phyloP scores from a whole-genome alignment of 2,888 invertebrate species.

The Phengaris alcon region DNA sequence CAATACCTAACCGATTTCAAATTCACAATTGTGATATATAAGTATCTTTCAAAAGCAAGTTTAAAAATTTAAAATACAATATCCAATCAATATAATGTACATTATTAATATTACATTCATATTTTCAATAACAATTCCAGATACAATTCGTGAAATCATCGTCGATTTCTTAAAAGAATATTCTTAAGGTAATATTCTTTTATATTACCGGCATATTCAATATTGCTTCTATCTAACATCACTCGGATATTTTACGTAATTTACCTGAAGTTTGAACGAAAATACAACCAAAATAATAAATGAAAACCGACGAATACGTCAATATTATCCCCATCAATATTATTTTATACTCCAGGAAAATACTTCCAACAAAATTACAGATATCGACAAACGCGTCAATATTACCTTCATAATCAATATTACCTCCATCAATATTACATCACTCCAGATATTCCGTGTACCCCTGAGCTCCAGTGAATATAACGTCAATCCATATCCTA shows the following conservation, averaged over 20 bases:
- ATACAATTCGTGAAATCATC: background rate
- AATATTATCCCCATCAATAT: background rate
- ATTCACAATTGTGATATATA: background rate
- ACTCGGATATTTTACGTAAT: background rate
- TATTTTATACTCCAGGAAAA: background rate
- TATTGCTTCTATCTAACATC: background rate
- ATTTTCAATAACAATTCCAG: background rate
- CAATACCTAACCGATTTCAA: background rate
- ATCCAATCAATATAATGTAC: background rate
- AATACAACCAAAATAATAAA: too few relatives aligned
- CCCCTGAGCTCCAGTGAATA: slow-evolving; percentile 95
- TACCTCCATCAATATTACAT: slow-evolving; percentile 34
- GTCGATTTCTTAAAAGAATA: background rate
- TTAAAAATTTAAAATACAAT: background rate
- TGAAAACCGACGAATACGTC: background rate
- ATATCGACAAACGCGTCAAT: background rate
- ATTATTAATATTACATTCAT: background rate
- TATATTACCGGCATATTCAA: background rate
- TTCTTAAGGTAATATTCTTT: background rate
- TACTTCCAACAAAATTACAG: too few relatives aligned
- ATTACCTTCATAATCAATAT: slow-evolving; percentile 28
- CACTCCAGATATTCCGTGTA: slow-evolving; percentile 79
- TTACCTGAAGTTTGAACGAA: too few relatives aligned
- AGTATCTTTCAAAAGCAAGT: background rate
- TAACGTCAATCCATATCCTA: slow-evolving; percentile 97